Base-by-base conservation (phyloP, 2,888 invertebrate species). In the Germaria angustata region DNA sequence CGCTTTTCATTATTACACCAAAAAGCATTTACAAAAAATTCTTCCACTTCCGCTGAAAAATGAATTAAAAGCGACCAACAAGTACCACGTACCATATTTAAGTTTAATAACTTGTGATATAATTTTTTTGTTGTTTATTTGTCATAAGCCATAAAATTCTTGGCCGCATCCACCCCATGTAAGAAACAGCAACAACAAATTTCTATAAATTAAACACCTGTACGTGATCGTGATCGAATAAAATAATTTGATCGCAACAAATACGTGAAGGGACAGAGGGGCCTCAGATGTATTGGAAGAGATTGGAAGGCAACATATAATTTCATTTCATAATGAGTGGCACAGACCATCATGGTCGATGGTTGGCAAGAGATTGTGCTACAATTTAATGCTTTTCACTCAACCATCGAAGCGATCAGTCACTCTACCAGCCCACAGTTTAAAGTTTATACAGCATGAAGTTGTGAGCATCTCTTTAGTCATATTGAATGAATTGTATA, bases 1-100 rank as follows among this genome's bases (percentile, higher is more conserved):
- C 90, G 90, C 88, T 89, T 86, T 89, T 88, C 8, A 46, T 66
- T 24, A 55, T 34, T 66, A 32, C 53, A 20, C 36, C n/a, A 76
- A n/a, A 65, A 55, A 57, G 24, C 15, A 76, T 49, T 59, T 34
- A 28, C 11, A 55, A 53, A 68, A 24, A 24, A 53, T 51, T 41
- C 72, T 55, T 72, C 36, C 51, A 68, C 20, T 73, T 80, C 80
- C 80, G 80, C 46, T 69, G 24, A 55, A 51, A 28, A 49, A 41
- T 36, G 34, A 28, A n/a, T 8, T 63, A 46, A 55, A 11, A 49
- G 20, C 13, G n/a, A 15, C 61, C 68, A 69, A 57, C 75, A 22
- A 49, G 71, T 71, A 79, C 39, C 79, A 79, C 75, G 79, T 82
- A 79, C 82, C 79, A 76, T 46, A 79, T 79, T 79, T 66, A 79